phyloP scores from a whole-genome alignment of 1,140 invertebrate genomes.

The Cotesia chilonis region DNA sequence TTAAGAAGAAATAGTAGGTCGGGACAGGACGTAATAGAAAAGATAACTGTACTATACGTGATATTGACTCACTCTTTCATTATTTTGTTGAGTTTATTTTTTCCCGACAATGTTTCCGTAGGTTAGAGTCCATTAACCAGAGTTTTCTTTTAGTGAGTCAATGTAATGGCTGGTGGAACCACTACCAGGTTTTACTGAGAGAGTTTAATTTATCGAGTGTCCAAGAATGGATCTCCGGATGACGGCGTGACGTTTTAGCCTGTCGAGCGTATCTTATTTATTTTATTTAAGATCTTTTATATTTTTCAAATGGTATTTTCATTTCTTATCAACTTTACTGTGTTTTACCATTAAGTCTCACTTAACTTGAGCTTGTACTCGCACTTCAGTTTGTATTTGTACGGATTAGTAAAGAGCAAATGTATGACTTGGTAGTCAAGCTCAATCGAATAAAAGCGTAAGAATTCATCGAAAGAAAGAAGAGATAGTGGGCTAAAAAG shows the following conservation, averaged over 20 bases:
- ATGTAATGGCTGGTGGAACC: constrained; percentile 8
- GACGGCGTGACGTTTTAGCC: not conserved
- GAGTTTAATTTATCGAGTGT: constrained; percentile 29
- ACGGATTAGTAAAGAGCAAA: too few species aligned
- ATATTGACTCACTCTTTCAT: too few species aligned
- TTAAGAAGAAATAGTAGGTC: too few species aligned
- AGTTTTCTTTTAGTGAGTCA: constrained; percentile 10
- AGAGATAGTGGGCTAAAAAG: not conserved
- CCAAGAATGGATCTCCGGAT: constrained; percentile 10
- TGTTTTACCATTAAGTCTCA: not conserved
- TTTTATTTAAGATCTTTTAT: not conserved
- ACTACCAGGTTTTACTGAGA: constrained; percentile 8
- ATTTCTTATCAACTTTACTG: too few species aligned
- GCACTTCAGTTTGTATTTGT: too few species aligned
- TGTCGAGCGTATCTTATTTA: constrained; percentile 10
- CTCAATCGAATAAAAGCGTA: too few species aligned
- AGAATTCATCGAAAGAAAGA: not conserved
- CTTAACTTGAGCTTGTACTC: not conserved
- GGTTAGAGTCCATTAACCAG: constrained; percentile 2
- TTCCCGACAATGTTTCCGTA: not conserved
- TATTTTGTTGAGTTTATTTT: not conserved
- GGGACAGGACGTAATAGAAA: too few species aligned
- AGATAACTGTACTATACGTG: too few species aligned
- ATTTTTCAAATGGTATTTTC: not conserved
- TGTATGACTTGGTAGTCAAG: too few species aligned